A percentile compares a stretch with the other conserved stretches of the same genome.
phyloP scores from a whole-genome alignment of 2,797 vertebrate species.

The Serranus cabrilla region DNA sequence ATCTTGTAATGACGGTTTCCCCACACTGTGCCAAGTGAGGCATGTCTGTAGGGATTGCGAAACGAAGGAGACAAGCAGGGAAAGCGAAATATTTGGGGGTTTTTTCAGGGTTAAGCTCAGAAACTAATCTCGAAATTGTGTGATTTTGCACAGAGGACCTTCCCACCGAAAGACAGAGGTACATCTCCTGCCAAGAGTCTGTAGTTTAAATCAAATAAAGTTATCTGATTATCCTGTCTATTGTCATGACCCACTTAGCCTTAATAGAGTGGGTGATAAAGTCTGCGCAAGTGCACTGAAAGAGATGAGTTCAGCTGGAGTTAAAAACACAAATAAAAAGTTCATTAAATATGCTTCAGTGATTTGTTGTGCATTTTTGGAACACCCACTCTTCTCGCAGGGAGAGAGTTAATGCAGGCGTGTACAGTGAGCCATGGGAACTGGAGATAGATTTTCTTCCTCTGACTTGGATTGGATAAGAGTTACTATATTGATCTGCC shows the following conservation, averaged over 20 bases:
- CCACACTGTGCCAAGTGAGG: conserved; percentile 42
- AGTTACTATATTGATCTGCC: conserved; percentile 35
- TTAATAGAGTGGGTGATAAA: conserved; percentile 60
- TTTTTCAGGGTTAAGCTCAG: conserved; percentile 59
- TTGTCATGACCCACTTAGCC: conserved; percentile 74
- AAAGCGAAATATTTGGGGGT: conserved; percentile 79
- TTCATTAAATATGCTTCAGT: conserved; percentile 53
- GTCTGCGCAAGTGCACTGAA: conserved; percentile 25
- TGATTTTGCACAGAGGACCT: conserved; percentile 49
- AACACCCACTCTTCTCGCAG: conserved; percentile 36
- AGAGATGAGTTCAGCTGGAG: conserved; percentile 45
- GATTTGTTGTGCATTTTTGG: conserved; percentile 47
- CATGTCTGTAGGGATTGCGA: conserved; percentile 25
- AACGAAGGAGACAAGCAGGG: conserved; percentile 53
- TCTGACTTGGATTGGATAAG: conserved; percentile 31
- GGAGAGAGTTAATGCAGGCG: conserved; percentile 30
- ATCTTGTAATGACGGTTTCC: conserved; percentile 48
- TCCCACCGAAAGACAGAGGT: conserved; percentile 50
- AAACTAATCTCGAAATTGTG: conserved; percentile 52
- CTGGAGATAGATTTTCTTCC: conserved; percentile 16
- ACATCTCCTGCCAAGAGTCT: conserved; percentile 38
- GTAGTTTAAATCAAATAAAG: conserved; percentile 66
- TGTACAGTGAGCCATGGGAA: conserved; percentile 55
- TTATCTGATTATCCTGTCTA: conserved; percentile 64
- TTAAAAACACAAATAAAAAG: conserved; percentile 57